Evolutionary conservation across 1,140 invertebrate genomes (phyloP), one percentile per base, ranked within the genome.

Genomic region (Drosophila arizonae): DNA sequence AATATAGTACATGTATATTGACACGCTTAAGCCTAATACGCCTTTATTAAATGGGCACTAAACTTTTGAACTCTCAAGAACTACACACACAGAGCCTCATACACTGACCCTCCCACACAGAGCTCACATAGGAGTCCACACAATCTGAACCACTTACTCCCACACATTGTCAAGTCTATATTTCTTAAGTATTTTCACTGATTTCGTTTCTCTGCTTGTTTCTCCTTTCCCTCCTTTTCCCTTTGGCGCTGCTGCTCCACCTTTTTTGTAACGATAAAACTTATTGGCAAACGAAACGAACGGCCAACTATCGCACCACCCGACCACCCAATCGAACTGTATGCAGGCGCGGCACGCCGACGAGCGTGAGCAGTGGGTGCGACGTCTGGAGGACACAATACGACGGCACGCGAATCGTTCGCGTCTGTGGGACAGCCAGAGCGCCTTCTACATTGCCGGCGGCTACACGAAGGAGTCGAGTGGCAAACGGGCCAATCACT

Each of bases 351-450:
- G 97, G 79, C 97, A 99, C 93, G 95, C 95, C 8, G 96, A 97
- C 71, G 98, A 99, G 92, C 93, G 98, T 57, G 97, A 99, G 92
- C 95, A 96, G 77, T 99, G 99, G 99, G 96, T 99, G 43, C 94
- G 96, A 36, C 96, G 96, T 36, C 93, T 99, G 52, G 98, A 99
- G 92, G 97, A 98, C 85, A 97, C 98, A 6, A 99, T 99, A 91
- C 92, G 96, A 41, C 93, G 96, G 71, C 97, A 98, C 93, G 94
- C 95, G 79, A 92, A 94, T 93, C 92, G 95, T 92, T 94, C 87
- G 91, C 64, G 93, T 87, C 60, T 90, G 90, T 69, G 90, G 91
- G 89, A 93, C 90, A 60, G 90, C 91, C 86, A 90, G 72, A 79
- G 72, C 57, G 66, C 72, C 56, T 81, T 79, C 36, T 81, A 82